These are phyloP conservation scores for Platalea minor DNA, from an alignment of 2,797 vertebrate genomes.

Conservation along the genomic window DNA sequence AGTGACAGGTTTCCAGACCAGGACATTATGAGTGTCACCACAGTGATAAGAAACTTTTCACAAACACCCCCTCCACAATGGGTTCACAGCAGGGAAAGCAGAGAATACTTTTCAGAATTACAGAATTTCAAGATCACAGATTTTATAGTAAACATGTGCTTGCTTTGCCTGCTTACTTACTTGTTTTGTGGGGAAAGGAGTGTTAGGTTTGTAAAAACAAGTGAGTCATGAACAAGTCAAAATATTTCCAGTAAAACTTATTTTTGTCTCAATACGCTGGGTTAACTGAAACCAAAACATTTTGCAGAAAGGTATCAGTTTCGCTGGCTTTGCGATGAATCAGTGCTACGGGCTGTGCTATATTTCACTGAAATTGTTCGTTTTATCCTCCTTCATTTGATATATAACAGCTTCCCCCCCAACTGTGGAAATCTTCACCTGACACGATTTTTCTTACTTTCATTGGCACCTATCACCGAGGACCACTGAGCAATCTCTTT, in stretches of 20 bases:
- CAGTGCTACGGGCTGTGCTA: not conserved
- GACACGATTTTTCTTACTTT: not conserved
- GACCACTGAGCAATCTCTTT: not conserved
- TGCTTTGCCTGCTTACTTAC: not conserved
- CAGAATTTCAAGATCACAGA: not conserved
- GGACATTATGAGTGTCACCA: not conserved
- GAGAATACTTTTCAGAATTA: not conserved
- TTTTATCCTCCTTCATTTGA: not conserved
- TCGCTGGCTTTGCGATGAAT: not conserved
- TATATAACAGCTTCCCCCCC: not conserved
- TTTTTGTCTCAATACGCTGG: not conserved
- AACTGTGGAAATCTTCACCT: not conserved
- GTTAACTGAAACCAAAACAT: slow-evolving; percentile 17
- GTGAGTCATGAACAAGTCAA: slow-evolving; percentile 8
- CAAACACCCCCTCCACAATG: not conserved
- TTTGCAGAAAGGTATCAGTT: not conserved
- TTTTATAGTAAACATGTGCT: not conserved
- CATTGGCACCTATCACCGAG: not conserved
- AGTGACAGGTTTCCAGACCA: not conserved
- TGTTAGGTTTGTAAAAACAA: slow-evolving; percentile 2
- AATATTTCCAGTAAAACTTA: slow-evolving; percentile 36
- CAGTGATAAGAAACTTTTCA: not conserved
- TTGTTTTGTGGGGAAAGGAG: not conserved
- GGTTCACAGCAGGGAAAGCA: not conserved
- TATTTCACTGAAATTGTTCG: not conserved